Base-by-base conservation (phyloP, 2,113 vertebrate genomes). In the Hippocampus guttulatus region DNA sequence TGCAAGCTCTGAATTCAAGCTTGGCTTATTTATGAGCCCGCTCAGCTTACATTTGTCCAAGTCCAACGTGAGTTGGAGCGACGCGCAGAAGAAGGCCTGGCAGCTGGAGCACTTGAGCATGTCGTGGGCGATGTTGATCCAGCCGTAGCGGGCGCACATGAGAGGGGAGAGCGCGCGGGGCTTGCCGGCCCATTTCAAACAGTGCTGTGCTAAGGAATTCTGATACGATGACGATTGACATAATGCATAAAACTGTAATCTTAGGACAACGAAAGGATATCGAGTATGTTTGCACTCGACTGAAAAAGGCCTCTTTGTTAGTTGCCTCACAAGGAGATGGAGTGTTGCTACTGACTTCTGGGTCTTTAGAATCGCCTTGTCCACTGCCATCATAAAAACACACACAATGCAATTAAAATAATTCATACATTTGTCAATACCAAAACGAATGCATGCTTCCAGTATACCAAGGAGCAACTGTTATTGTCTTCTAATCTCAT, bases 21-120 rank as follows among this genome's bases (percentile, higher is more conserved):
- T 65, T 82, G 63, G 55, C 51, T 76, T 8, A 25, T 8, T 45
- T 14, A 45, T 45, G 33, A 5, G n/a, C 2, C 12, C 55, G 3
- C 23, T 33, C 27, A 8, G 4, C 94, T 81, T 81, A 98, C 96
- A 97, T 84, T 95, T 95, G 73, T 84, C 77, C 76, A 94, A 91
- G 85, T 98, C 94, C 27, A 93, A 80, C 0, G 92, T 81, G 8
- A 94, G 92, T 62, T 96, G 95, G 14, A 98, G 81, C 33, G 92
- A 93, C 62, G 91, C 87, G 68, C 94, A 96, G 12, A 98, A 95
- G 83, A 95, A 95, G 18, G 95, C 94, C 66, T 96, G 94, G 81
- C 96, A 98, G 89, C 94, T 96, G 85, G 93, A 93, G 75, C 96
- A 98, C 77, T 94, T 94, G 14, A 98, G 89, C 94, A 96, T 90